Conservation (phyloP, 1,140 invertebrate genomes). For the Neodiprion virginianus region DNA sequence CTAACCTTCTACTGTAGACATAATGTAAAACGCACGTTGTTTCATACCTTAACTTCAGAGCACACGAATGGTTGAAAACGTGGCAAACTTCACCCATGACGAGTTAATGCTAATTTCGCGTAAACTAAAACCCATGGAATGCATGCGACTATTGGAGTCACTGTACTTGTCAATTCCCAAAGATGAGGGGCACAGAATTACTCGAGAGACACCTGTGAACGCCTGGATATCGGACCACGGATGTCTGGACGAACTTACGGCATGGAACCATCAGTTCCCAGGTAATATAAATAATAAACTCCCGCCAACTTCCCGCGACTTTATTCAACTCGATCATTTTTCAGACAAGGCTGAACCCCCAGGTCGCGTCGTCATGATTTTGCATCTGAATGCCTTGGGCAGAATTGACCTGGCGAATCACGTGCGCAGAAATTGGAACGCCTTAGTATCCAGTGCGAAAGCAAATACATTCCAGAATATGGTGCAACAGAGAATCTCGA, state of each 20-base stretch:
- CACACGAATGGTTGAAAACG: constrained; percentile 21
- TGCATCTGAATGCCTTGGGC: constrained; percentile 13
- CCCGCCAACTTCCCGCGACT: neutral
- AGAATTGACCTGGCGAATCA: constrained; percentile 30
- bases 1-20: neutral
- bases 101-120: constrained; percentile 26
- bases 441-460: neutral
- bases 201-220: constrained; percentile 4
- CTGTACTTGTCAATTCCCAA: constrained; percentile 25
- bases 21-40: neutral
- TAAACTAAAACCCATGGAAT: constrained; percentile 28
- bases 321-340: neutral
- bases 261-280: constrained; percentile 29
- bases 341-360: constrained; percentile 18
- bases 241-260: constrained; percentile 26
- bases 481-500: too few species aligned
- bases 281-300: constrained; percentile 21
- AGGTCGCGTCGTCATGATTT: constrained; percentile 20
- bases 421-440: constrained; percentile 4
- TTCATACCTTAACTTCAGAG: constrained; percentile 6
- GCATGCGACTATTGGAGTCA: constrained; percentile 26
- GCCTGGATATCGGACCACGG: constrained; percentile 17
- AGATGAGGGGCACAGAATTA: constrained; percentile 12
- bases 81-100: constrained; percentile 21
- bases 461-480: too few species aligned